phyloP scores from a whole-genome alignment of 2,888 invertebrate genomes.

The Acrobasis repandana region DNA sequence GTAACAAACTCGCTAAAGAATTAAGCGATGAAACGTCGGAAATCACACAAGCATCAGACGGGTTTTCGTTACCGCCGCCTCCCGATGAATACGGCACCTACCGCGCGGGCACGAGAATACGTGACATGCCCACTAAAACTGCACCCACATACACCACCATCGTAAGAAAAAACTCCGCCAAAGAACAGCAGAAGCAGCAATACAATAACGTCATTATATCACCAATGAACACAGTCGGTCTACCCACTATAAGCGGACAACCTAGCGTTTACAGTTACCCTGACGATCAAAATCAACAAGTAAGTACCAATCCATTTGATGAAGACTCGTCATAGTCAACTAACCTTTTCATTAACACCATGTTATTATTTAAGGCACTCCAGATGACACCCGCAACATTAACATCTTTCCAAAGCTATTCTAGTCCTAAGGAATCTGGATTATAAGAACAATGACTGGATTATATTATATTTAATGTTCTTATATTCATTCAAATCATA shows the following conservation, averaged over 20 bases:
- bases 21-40: constrained; percentile 70
- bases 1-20: constrained; percentile 63
- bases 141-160: constrained; percentile 66
- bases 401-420: constrained; percentile 49
- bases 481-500: constrained; percentile 29
- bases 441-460: constrained; percentile 37
- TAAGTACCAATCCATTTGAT: constrained; percentile 73
- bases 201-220: constrained; percentile 56
- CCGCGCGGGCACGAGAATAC: constrained; percentile 65
- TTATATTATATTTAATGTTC: constrained; percentile 22
- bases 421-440: constrained; percentile 54
- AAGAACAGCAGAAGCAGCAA: constrained; percentile 50
- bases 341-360: constrained; percentile 38
- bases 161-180: constrained; percentile 57
- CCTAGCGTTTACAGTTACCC: constrained; percentile 67
- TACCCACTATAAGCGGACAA: constrained; percentile 65
- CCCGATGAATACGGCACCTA: constrained; percentile 74
- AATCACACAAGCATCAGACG: constrained; percentile 72
- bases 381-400: constrained; percentile 46
- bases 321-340: constrained; percentile 56
- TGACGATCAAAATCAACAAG: constrained; percentile 61
- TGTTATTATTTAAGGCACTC: constrained; percentile 53
- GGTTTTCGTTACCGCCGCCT: constrained; percentile 73
- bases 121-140: constrained; percentile 62
- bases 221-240: constrained; percentile 70